Percentiles rank a stretch among this genome's conserved stretches.
Conservation (phyloP, 2,113 vertebrate genomes). For the Gadus macrocephalus region DNA sequence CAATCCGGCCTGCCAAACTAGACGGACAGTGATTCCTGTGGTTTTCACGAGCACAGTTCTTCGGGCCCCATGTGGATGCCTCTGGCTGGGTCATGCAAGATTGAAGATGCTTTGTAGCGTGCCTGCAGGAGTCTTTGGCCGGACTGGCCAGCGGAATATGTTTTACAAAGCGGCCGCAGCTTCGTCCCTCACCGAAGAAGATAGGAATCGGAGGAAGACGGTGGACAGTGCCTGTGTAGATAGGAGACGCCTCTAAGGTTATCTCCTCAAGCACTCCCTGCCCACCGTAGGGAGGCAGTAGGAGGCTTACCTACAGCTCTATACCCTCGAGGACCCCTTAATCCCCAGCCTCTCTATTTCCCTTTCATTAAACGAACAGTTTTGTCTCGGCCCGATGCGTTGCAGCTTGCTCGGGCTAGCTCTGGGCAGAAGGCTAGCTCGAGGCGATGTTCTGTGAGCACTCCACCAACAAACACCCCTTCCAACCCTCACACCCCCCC, state of each 20-base stretch:
- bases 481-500: too few species aligned
- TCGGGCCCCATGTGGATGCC: constrained; percentile 78
- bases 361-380: too few species aligned
- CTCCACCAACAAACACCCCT: constrained; percentile 23
- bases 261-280: constrained; percentile 68
- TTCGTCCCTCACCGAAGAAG: constrained; percentile 69
- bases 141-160: constrained; percentile 31
- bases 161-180: constrained; percentile 67
- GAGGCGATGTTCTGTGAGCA: constrained; percentile 58
- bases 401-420: constrained; percentile 28
- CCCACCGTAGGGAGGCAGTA: constrained; percentile 73
- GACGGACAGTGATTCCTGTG: constrained; percentile 77
- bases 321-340: constrained; percentile 70
- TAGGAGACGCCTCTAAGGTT: constrained; percentile 68
- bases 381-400: constrained; percentile 13
- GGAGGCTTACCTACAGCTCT: constrained; percentile 68
- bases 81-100: constrained; percentile 85
- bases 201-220: background rate
- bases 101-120: constrained; percentile 88
- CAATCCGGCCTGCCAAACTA: constrained; percentile 78
- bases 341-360: constrained; percentile 39
- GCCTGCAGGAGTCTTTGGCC: constrained; percentile 76
- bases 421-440: constrained; percentile 52
- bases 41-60: constrained; percentile 68
- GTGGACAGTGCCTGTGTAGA: background rate